Base-by-base conservation (phyloP, 2,797 vertebrate genomes). In the Sus cebifrons region DNA sequence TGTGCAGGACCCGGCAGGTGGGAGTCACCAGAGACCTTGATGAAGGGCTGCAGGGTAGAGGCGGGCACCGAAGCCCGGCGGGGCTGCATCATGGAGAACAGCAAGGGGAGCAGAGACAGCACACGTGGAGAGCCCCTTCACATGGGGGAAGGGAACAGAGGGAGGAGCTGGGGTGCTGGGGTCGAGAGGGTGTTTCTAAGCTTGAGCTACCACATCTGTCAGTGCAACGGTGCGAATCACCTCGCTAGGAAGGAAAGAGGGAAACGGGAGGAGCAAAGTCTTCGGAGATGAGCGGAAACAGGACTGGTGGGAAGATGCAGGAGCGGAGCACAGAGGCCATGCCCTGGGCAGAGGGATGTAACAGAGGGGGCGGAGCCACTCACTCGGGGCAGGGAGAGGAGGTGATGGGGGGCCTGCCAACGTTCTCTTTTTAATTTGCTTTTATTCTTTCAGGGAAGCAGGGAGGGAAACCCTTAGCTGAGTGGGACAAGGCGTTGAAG, bases 1-100 rank as follows among this genome's bases (percentile, higher is more conserved):
- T 15, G 4, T 20, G 10, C 0, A 0, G 77, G 77, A 6, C 11
- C 20, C 0, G 0, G 52, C 18, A 20, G n/a, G 40, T 0, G 29
- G 62, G 32, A 8, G 64, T 16, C 85, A n/a, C 85, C 6, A 18
- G 87, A 7, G 52, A n/a, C n/a, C 44, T 15, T 1, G 23, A 70
- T 4, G 29, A 6, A 23, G 65, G 74, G 81, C 54, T 60, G n/a
- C 82, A 18, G 54, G 23, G 90, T 32, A 7, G 25, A 6, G 14
- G 60, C 5, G 6, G 8, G 44, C 27, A 23, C 71, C 27, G 2
- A 16, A 1, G 21, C 52, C 67, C 23, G 87, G 74, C 84, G 23
- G 44, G 29, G 27, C n/a, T 2, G n/a, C 23, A 3, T 62, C 73
- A 1, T 1, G 25, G 36, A 52, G 60, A 21, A 4, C 12, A 2